Base-by-base conservation (phyloP, 2,113 vertebrate genomes). In the Eupsittula cactorum region DNA sequence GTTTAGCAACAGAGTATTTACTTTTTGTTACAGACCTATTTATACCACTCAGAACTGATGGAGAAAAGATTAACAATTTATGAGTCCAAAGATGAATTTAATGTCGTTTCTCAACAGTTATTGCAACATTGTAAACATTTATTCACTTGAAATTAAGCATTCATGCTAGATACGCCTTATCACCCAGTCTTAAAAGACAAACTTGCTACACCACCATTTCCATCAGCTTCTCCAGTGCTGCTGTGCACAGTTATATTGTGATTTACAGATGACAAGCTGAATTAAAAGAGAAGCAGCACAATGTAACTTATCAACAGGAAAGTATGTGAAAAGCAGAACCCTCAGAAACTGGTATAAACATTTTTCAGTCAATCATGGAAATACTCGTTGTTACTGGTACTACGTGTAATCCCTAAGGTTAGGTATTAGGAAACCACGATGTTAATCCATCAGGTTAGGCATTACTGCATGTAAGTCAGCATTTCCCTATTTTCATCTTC, bases 1-100 rank as follows among this genome's bases (percentile, higher is more conserved):
- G 42, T 90, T 93, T 87, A 89, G 89, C 74, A 89, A 79, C 50
- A 75, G 55, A 81, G 31, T 84, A 87, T 92, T 89, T 92, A 79
- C 33, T 89, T 27, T 70, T 83, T 81, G 44, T 68, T 52, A 50
- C 52, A 84, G 39, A 81, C 55, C 53, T 93, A 60, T 90, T 95
- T 96, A 82, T 78, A 88, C 46, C 39, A 55, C 74, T 79, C 47
- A 33, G 55, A 70, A 71, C 4, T 37, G 50, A 50, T 1, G 5
- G 62, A 73, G 69, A 39, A 84, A 63, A 87, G 29, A 84, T 84
- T 82, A 93, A 80, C 70, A 44, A 49, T 89, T 95, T 85, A 83
- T 91, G 74, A 82, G 81, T 84, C 68, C 77, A 84, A 91, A 87
- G 62, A 92, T 79, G 29, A 88, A 52, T 82, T 85, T 59, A 86